phyloP scores from a whole-genome alignment of 2,113 vertebrate species.

The Hyperopisus bebe region DNA sequence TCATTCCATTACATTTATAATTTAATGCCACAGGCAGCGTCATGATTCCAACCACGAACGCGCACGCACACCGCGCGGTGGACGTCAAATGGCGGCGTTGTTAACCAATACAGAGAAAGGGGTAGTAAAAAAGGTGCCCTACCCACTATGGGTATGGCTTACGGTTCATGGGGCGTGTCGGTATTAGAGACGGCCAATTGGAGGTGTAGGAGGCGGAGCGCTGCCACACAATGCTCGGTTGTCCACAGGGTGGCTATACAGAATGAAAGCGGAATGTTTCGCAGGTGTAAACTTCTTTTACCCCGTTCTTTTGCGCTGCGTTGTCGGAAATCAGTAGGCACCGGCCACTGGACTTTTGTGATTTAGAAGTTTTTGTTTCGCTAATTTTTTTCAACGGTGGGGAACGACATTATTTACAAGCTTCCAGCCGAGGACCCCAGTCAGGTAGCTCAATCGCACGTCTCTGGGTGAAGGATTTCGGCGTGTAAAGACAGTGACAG shows the following conservation, averaged over 20 bases:
- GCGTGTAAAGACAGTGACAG: constrained; percentile 3
- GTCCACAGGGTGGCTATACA: background rate
- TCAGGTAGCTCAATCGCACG: constrained; percentile 3
- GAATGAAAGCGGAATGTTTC: constrained; percentile 14
- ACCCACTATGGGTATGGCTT: background rate
- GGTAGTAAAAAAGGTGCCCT: background rate
- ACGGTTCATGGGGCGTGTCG: background rate
- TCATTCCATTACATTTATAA: background rate
- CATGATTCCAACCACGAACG: background rate
- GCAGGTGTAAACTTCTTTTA: constrained; percentile 24
- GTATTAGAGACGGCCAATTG: constrained; percentile 8
- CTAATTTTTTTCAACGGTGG: background rate
- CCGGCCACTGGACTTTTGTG: background rate
- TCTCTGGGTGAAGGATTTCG: background rate
- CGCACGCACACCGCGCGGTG: background rate
- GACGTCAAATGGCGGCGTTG: constrained; percentile 15
- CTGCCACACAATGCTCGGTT: constrained; percentile 11
- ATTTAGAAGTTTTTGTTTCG: background rate
- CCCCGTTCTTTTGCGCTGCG: background rate
- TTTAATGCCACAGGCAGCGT: background rate
- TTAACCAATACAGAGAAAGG: background rate
- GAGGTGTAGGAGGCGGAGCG: constrained; percentile 7
- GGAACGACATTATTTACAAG: background rate
- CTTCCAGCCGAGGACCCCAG: background rate
- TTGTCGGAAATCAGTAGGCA: background rate